Conservation (phyloP, 2,888 invertebrate species). For the Sphaerophoria rueppellii region DNA sequence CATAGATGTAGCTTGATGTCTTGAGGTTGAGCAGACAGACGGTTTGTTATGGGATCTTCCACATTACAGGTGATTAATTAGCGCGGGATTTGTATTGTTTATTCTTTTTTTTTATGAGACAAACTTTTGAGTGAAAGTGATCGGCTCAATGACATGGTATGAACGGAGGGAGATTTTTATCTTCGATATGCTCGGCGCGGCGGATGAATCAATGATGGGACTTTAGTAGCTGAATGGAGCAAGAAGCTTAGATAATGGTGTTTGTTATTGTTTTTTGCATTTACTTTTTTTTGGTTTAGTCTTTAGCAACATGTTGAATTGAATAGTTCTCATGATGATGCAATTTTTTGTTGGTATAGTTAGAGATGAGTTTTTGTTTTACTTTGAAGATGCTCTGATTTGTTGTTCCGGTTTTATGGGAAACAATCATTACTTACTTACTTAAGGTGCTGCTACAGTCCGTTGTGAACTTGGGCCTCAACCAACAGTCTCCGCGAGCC, state of each 20-base stretch:
- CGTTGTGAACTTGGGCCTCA: too few relatives aligned
- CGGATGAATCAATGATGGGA: constrained; percentile 13
- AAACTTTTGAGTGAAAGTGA: constrained; percentile 69
- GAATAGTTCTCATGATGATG: constrained; percentile 53
- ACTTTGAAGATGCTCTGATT: constrained; percentile 30
- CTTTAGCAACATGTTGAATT: background rate
- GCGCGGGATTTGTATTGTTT: constrained; percentile 49
- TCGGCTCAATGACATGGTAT: constrained; percentile 21
- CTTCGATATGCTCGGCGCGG: background rate
- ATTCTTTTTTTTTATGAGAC: constrained; percentile 42
- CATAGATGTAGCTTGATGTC: constrained; percentile 7
- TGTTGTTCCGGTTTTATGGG: constrained; percentile 46
- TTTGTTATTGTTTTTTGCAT: constrained; percentile 52
- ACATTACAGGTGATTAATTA: constrained; percentile 63
- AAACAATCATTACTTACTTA: constrained; percentile 20
- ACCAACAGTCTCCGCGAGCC: too few relatives aligned
- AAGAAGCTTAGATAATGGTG: constrained; percentile 36
- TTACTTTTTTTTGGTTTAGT: background rate
- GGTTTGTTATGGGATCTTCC: constrained; percentile 54
- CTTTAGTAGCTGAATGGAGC: background rate
- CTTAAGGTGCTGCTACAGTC: background rate
- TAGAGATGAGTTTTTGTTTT: background rate
- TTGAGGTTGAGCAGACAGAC: background rate
- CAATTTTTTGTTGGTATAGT: constrained; percentile 21
- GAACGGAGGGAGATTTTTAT: constrained; percentile 24